phyloP scores from a whole-genome alignment of 2,113 vertebrate genomes.

The Protobothrops flavoviridis region DNA sequence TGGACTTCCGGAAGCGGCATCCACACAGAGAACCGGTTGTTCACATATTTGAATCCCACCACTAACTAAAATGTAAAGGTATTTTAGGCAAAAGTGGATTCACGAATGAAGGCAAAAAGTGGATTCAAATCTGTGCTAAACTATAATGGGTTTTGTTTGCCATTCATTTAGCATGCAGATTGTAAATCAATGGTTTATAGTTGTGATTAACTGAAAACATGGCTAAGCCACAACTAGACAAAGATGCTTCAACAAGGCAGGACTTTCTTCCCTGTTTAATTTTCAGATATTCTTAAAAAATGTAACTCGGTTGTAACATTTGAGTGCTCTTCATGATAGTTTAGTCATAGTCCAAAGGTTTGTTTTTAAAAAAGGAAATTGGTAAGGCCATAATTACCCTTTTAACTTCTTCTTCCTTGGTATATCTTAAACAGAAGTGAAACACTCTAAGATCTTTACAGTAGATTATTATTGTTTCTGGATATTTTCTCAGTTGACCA shows the following conservation, averaged over 20 bases:
- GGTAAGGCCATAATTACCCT: conserved; percentile 70
- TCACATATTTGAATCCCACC: too few relatives aligned
- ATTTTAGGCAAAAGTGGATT: neutral
- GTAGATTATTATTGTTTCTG: conserved; percentile 82
- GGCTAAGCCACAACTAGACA: neutral
- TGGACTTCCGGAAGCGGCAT: too few relatives aligned
- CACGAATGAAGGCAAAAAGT: neutral
- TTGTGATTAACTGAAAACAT: neutral
- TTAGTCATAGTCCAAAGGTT: neutral
- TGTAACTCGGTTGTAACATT: neutral
- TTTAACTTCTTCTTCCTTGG: conserved; percentile 87
- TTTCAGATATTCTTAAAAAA: neutral
- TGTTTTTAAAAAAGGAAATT: neutral
- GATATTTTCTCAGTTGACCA: conserved; percentile 78
- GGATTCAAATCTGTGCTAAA: neutral
- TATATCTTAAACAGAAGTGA: conserved; percentile 81
- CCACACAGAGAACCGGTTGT: too few relatives aligned
- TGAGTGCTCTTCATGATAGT: neutral
- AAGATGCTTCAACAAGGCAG: neutral
- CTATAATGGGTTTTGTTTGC: neutral
- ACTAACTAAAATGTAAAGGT: neutral
- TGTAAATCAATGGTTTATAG: neutral
- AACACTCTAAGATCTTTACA: conserved; percentile 88
- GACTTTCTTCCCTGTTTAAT: neutral
- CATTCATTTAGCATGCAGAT: neutral